These are phyloP conservation scores for Anoplolepis gracilipes DNA, from an alignment of 1,140 invertebrate species.

Conservation along the genomic window DNA sequence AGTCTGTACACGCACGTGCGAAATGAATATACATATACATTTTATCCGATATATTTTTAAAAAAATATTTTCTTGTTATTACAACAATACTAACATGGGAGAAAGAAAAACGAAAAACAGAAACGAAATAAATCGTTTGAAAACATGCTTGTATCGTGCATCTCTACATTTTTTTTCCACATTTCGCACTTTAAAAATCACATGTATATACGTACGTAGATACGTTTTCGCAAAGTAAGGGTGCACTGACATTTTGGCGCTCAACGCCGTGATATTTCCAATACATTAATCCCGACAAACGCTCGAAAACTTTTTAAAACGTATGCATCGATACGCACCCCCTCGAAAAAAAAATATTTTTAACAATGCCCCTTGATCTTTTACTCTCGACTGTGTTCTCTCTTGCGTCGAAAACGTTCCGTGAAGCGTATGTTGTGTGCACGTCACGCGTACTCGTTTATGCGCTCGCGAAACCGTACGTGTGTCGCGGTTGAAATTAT, in stretches of 20 bases:
- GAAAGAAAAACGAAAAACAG: background rate
- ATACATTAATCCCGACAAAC: conserved; percentile 10
- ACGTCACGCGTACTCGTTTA: conserved; percentile 29
- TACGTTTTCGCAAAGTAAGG: conserved; percentile 17
- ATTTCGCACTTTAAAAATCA: conserved; percentile 41
- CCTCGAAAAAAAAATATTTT: conserved; percentile 20
- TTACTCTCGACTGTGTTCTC: background rate
- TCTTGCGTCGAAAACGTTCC: background rate
- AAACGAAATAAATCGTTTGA: background rate
- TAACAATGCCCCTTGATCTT: conserved; percentile 1
- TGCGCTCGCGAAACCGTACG: conserved; percentile 63
- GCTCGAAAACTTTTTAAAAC: conserved; percentile 6
- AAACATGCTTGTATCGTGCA: background rate
- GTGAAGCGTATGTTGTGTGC: background rate
- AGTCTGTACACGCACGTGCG: background rate
- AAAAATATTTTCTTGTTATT: conserved; percentile 20
- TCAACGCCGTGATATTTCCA: conserved; percentile 1
- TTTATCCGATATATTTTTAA: background rate
- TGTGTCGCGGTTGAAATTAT: conserved; percentile 75
- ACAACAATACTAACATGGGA: background rate
- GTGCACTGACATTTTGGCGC: conserved; percentile 13
- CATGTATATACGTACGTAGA: background rate
- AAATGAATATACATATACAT: conserved; percentile 35
- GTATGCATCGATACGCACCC: background rate
- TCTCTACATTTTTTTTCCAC: background rate